These are phyloP conservation scores for Tigriopus californicus DNA, from an alignment of 2,888 invertebrate species.

Conservation along the genomic window DNA sequence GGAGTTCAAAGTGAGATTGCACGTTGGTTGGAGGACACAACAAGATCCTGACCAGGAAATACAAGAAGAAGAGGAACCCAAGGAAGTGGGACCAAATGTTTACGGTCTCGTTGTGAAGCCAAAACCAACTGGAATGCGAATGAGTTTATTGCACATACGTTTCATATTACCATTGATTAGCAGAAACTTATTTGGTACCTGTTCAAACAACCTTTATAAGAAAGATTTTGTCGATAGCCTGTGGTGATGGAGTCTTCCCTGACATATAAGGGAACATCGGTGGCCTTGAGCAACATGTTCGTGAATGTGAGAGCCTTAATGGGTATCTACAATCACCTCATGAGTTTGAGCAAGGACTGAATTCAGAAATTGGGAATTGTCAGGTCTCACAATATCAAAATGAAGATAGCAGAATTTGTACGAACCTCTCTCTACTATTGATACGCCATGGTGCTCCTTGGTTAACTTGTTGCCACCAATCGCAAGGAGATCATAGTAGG, in stretches of 20 bases:
- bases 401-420: no score
- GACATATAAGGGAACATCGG: neutral
- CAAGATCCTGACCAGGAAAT: neutral
- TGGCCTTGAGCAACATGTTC: neutral
- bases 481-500: no score
- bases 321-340: no score
- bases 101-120: slow-evolving; percentile 5
- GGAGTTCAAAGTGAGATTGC: neutral
- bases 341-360: no score
- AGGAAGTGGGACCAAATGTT: slow-evolving; percentile 6
- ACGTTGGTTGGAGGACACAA: neutral
- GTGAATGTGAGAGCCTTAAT: no score
- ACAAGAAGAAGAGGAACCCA: slow-evolving; percentile 2
- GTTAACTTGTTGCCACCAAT: no score
- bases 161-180: neutral
- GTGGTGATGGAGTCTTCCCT: slow-evolving; percentile 3
- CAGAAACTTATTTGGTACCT: neutral
- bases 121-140: neutral
- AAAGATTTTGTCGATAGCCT: neutral
- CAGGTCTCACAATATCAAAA: no score
- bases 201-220: slow-evolving; percentile 1
- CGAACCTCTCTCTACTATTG: no score
- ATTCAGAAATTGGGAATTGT: no score
- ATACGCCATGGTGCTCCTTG: no score
- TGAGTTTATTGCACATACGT: neutral